A percentile compares a stretch with the other conserved stretches of the same genome.
These are phyloP conservation scores for Heterodera filipjevi DNA, from an alignment of 2,888 invertebrate species.

Conservation along the genomic window DNA sequence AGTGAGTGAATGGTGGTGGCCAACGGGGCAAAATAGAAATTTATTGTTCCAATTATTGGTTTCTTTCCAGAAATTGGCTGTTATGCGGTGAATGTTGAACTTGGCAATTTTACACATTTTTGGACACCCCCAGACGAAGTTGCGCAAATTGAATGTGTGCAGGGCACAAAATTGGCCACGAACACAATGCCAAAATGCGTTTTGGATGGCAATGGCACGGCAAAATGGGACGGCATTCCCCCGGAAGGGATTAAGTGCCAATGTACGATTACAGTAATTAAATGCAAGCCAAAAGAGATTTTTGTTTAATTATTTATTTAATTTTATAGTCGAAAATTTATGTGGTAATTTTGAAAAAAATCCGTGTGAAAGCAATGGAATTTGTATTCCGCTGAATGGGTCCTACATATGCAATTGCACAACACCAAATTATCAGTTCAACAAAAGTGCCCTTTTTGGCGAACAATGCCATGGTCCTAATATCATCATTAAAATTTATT, in stretches of 20 bases:
- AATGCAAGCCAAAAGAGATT: neutral
- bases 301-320: neutral
- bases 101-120: slow-evolving; percentile 17
- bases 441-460: slow-evolving; percentile 2
- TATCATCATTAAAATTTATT: neutral
- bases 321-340: neutral
- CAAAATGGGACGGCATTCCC: slow-evolving; percentile 3
- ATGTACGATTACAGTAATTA: neutral
- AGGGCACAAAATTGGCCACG: neutral
- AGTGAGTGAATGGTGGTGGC: neutral
- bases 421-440: neutral
- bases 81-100: neutral
- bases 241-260: neutral
- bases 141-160: slow-evolving; percentile 10
- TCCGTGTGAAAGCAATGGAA: neutral
- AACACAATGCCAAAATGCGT: slow-evolving; percentile 6
- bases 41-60: no score
- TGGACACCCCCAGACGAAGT: slow-evolving; percentile 4
- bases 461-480: slow-evolving; percentile 11
- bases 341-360: neutral
- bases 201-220: slow-evolving; percentile 3
- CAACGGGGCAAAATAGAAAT: neutral
- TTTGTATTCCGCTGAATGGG: neutral
- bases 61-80: slow-evolving; percentile 17
- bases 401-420: slow-evolving; percentile 1